These are phyloP conservation scores for Daktulosphaira vitifoliae DNA, from an alignment of 1,140 invertebrate species.

Conservation along the genomic window DNA sequence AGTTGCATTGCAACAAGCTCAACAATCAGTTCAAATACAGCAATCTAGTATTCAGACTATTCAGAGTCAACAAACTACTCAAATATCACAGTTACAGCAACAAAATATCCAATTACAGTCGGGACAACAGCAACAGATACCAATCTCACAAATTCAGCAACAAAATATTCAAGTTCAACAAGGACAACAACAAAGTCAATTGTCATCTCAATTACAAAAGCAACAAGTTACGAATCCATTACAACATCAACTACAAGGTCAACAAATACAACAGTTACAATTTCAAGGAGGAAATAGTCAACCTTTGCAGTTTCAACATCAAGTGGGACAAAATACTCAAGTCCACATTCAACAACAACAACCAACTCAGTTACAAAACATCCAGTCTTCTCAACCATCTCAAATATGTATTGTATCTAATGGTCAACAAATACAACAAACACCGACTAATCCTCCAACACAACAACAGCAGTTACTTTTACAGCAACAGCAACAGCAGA, in stretches of 20 bases:
- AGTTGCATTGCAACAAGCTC: constrained; percentile 38
- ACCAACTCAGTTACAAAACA: constrained; percentile 27
- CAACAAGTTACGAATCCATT: constrained; percentile 42
- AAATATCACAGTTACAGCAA: constrained; percentile 38
- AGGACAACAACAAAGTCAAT: constrained; percentile 33
- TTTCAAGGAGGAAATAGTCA: no score
- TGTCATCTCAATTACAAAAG: constrained; percentile 40
- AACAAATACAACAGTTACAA: constrained; percentile 2
- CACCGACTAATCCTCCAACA: constrained; percentile 31
- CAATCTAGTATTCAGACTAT: constrained; percentile 41
- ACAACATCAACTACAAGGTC: constrained; percentile 32
- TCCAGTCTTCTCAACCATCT: constrained; percentile 15
- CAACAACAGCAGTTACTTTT: constrained; percentile 39
- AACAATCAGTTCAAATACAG: constrained; percentile 35
- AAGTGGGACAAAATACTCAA: constrained; percentile 31
- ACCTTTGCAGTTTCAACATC: constrained; percentile 36
- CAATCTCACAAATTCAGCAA: constrained; percentile 42
- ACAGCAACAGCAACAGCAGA: constrained; percentile 35
- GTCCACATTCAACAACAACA: constrained; percentile 39
- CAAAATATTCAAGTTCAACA: constrained; percentile 41
- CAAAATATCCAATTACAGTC: constrained; percentile 37
- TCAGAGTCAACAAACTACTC: constrained; percentile 39
- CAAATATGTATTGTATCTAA: constrained; percentile 29
- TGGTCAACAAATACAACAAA: constrained; percentile 14
- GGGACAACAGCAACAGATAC: constrained; percentile 47